These are phyloP conservation scores for Rhineura floridana DNA, from an alignment of 2,113 vertebrate genomes.

Conservation along the genomic window DNA sequence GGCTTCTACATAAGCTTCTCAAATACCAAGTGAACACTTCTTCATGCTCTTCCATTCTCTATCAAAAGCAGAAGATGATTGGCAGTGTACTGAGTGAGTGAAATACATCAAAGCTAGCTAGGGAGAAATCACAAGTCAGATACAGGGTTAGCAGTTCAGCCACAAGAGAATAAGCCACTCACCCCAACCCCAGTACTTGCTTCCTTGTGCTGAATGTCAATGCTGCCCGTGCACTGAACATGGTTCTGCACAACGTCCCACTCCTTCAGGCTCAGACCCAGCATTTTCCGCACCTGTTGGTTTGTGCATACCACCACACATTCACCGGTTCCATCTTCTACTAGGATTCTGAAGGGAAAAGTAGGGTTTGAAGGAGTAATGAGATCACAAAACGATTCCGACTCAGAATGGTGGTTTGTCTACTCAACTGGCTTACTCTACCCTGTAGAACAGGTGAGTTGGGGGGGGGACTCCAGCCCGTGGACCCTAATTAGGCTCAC, in stretches of 20 bases:
- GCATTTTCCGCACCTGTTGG: conserved; percentile 68
- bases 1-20: conserved; percentile 65
- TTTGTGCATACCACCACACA: conserved; percentile 78
- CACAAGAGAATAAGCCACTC: conserved; percentile 23
- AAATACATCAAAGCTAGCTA: neutral
- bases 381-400: neutral
- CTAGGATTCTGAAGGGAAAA: conserved; percentile 71
- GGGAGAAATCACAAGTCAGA: neutral
- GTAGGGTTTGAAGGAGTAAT: conserved; percentile 56
- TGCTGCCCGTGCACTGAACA: conserved; percentile 75
- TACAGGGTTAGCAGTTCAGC: neutral
- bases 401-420: neutral
- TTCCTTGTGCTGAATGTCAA: conserved; percentile 73
- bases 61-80: conserved; percentile 29
- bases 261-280: conserved; percentile 73
- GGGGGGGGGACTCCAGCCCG: no score
- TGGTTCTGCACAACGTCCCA: conserved; percentile 84
- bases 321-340: conserved; percentile 87
- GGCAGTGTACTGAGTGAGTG: neutral
- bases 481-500: no score
- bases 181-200: conserved; percentile 69
- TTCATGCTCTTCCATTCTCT: conserved; percentile 57
- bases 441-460: no score
- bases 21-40: conserved; percentile 60
- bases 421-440: neutral